Evolutionary conservation across 2,797 vertebrate genomes (phyloP).

Genomic region (Premnoplex brunnescens): DNA sequence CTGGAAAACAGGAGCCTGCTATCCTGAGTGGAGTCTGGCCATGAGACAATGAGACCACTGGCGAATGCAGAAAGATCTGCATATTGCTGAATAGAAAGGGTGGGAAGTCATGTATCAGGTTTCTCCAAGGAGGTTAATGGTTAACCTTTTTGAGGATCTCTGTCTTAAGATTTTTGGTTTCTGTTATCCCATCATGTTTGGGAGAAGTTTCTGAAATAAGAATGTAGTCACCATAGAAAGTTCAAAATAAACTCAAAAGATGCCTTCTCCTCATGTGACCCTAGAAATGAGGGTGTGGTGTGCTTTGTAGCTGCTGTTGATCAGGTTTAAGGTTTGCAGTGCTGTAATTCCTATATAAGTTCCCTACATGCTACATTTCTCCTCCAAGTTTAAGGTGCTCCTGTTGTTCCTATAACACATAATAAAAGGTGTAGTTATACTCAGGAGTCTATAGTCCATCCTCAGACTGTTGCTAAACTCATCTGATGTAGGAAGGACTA

Average conservation of each 20-base stretch:
- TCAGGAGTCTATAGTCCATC: background rate
- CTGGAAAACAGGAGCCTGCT: background rate
- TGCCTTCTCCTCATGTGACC: background rate
- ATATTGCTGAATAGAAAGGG: background rate
- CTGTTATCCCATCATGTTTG: background rate
- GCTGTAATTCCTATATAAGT: background rate
- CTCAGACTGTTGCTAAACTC: background rate
- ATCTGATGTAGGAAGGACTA: background rate
- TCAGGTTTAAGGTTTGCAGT: background rate
- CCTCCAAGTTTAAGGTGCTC: background rate
- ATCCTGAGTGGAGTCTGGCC: background rate
- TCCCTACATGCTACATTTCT: background rate
- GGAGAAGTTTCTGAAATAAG: background rate
- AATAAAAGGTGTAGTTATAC: background rate
- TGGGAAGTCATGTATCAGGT: background rate
- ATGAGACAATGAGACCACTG: background rate
- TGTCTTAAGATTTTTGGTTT: background rate
- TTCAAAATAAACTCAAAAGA: background rate
- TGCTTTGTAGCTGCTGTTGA: background rate
- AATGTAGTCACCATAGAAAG: background rate
- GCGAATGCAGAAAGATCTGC: background rate
- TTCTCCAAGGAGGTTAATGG: background rate
- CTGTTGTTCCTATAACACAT: background rate
- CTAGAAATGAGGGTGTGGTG: background rate
- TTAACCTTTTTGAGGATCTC: background rate